phyloP scores from a whole-genome alignment of 2,888 invertebrate genomes.

The Drosophila antonietae region DNA sequence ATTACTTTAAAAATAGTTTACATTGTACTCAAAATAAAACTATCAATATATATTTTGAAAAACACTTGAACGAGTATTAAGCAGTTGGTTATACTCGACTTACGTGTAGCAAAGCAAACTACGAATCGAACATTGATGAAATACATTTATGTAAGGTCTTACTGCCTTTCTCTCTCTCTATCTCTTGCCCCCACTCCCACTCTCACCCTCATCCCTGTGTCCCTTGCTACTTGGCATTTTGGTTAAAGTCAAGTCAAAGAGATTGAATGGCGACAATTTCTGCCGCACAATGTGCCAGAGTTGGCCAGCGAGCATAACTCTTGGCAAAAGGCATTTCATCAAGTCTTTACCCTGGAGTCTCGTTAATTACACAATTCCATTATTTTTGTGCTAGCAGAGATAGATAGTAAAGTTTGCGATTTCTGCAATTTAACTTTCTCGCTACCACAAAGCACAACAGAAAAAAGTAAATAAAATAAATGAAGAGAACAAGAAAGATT shows the following conservation, averaged over 20 bases:
- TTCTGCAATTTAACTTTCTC: constrained; percentile 72
- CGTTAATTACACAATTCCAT: constrained; percentile 77
- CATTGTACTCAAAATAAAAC: no score
- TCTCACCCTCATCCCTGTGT: not conserved
- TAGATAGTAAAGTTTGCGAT: constrained; percentile 73
- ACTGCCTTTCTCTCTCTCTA: not conserved
- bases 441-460: constrained; percentile 44
- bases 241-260: not conserved
- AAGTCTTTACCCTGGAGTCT: constrained; percentile 64
- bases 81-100: no score
- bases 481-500: constrained; percentile 33
- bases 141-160: not conserved
- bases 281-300: not conserved
- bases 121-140: not conserved
- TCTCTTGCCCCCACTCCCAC: not conserved
- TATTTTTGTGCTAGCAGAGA: constrained; percentile 66
- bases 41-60: no score
- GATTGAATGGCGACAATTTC: constrained; percentile 39
- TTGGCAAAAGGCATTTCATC: constrained; percentile 58
- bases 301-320: constrained; percentile 20
- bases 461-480: not conserved
- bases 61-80: no score
- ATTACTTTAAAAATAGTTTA: no score
- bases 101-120: not conserved
- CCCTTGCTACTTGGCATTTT: not conserved